A percentile compares a stretch with the other conserved stretches of the same genome.
Evolutionary conservation across 2,797 vertebrate species (phyloP).

Genomic region (Salmo trutta): DNA sequence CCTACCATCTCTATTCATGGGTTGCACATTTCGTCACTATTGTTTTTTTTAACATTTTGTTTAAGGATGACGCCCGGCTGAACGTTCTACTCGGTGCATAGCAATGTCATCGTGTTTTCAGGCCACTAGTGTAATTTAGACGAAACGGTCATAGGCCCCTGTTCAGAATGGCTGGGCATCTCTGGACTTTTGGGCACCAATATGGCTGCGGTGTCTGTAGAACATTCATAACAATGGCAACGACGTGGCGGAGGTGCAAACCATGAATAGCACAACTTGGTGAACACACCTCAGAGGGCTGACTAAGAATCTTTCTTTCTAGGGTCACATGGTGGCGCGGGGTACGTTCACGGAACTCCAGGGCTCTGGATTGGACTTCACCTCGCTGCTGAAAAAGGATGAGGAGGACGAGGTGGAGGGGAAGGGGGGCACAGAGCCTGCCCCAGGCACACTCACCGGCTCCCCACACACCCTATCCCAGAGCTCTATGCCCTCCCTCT

Average conservation of each 20-base stretch:
- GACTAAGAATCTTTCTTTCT: slow-evolving; percentile 7
- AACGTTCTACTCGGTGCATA: too few species aligned
- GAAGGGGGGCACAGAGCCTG: slow-evolving; percentile 51
- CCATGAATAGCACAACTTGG: neutral
- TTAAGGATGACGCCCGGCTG: too few species aligned
- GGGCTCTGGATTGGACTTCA: slow-evolving; percentile 88
- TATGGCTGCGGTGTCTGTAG: too few species aligned
- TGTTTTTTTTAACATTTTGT: too few species aligned
- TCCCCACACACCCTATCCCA: slow-evolving; percentile 77
- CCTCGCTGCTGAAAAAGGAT: slow-evolving; percentile 85
- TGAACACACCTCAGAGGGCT: neutral
- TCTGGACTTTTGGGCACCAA: too few species aligned
- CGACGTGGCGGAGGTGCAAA: too few species aligned
- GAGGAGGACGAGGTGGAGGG: slow-evolving; percentile 75
- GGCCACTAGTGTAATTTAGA: too few species aligned
- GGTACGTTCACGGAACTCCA: slow-evolving; percentile 88
- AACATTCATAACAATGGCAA: too few species aligned
- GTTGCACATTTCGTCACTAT: too few species aligned
- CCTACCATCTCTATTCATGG: neutral
- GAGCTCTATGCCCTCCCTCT: slow-evolving; percentile 84
- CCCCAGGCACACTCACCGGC: slow-evolving; percentile 41
- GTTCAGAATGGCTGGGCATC: too few species aligned
- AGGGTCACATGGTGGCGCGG: slow-evolving; percentile 87
- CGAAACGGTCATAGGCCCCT: too few species aligned
- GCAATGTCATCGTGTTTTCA: too few species aligned